Conservation (phyloP, 2,888 invertebrate genomes). For the Tetragnatha montana region DNA sequence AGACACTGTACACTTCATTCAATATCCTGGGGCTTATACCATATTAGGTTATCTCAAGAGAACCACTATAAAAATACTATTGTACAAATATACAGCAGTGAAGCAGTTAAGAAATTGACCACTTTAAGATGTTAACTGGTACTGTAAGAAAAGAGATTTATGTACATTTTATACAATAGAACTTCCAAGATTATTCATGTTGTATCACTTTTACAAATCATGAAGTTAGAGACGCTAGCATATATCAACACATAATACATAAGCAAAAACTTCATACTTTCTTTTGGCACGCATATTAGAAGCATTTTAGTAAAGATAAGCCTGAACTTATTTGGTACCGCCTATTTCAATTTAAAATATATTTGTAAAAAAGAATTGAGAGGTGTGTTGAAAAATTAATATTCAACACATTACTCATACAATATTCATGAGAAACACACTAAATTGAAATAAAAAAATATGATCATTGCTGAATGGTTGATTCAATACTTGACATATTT, state of each 20-base stretch:
- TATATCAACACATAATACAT: background rate
- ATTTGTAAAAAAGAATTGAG: too few relatives aligned
- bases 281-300: background rate
- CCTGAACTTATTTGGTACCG: too few relatives aligned
- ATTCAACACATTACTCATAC: too few relatives aligned
- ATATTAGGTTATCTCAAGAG: background rate
- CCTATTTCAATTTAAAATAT: too few relatives aligned
- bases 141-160: background rate
- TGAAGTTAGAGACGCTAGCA: background rate
- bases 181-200: background rate
- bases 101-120: constrained; percentile 1
- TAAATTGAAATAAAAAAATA: too few relatives aligned
- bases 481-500: too few relatives aligned
- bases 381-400: too few relatives aligned
- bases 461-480: too few relatives aligned
- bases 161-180: background rate
- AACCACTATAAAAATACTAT: constrained; percentile 36
- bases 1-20: background rate
- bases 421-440: too few relatives aligned
- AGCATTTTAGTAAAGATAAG: background rate
- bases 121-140: background rate
- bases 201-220: background rate
- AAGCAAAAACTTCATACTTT: background rate
- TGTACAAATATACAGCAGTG: constrained; percentile 42
- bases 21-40: background rate